A percentile compares a stretch with the other conserved stretches of the same genome.
phyloP scores from a whole-genome alignment of 2,797 vertebrate genomes.

The Micropoecilia bifurca region DNA sequence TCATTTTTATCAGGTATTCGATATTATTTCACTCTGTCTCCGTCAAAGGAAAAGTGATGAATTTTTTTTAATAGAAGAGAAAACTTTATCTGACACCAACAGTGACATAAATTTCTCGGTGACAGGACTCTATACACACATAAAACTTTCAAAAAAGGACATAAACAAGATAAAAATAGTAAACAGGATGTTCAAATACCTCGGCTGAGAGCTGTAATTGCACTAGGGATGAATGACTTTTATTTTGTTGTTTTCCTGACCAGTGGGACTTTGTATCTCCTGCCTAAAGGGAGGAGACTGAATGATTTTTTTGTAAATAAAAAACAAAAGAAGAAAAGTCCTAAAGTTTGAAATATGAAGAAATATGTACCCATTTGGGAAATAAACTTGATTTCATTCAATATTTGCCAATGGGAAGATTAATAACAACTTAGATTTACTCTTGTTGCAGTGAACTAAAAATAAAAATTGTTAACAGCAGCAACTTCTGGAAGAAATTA shows the following conservation, averaged over 20 bases:
- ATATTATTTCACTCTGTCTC: not conserved
- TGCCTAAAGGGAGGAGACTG: not conserved
- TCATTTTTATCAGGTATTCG: not conserved
- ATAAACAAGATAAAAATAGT: not conserved
- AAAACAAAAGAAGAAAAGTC: not conserved
- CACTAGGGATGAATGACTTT: not conserved
- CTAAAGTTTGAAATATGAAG: not conserved
- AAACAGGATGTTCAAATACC: not conserved
- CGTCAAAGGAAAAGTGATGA: not conserved
- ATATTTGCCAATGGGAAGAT: not conserved
- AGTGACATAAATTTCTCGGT: not conserved
- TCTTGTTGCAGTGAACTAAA: not conserved
- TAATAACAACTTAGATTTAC: not conserved
- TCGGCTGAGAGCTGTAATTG: not conserved
- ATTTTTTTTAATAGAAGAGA: not conserved
- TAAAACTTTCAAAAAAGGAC: not conserved
- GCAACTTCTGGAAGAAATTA: not conserved
- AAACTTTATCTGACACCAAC: not conserved
- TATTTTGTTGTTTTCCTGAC: not conserved
- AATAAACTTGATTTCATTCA: not conserved
- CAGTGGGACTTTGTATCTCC: no score
- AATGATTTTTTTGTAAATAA: not conserved
- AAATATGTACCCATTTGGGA: not conserved
- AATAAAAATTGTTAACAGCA: not conserved
- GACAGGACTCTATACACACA: not conserved